These are phyloP conservation scores for Proterorhinus semilunaris DNA, from an alignment of 2,113 vertebrate species.

Conservation along the genomic window DNA sequence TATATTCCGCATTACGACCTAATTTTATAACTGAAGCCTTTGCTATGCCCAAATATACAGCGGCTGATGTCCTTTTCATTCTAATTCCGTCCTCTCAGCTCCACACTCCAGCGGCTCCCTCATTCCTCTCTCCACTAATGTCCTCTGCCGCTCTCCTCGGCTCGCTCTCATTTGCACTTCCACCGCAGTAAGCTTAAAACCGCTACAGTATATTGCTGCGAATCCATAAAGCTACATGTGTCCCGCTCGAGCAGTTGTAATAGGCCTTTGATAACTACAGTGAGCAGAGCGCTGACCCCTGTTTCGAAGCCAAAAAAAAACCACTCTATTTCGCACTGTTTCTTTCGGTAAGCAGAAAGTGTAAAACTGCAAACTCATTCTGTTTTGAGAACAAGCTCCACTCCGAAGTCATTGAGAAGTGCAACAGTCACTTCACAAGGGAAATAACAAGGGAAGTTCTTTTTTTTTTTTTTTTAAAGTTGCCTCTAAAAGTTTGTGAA, in stretches of 20 bases:
- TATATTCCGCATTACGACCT: too few relatives aligned
- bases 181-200: not conserved
- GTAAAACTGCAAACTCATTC: constrained; percentile 39
- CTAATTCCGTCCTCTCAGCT: too few relatives aligned
- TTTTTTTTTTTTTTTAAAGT: not conserved
- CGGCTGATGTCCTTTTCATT: too few relatives aligned
- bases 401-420: constrained; percentile 26
- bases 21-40: too few relatives aligned
- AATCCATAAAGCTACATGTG: constrained; percentile 15
- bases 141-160: constrained; percentile 14
- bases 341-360: constrained; percentile 12
- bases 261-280: constrained; percentile 28
- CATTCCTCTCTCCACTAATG: constrained; percentile 21
- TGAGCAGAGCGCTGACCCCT: constrained; percentile 40
- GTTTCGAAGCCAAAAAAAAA: constrained; percentile 50
- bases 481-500: not conserved
- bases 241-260: constrained; percentile 40
- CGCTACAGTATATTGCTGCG: not conserved
- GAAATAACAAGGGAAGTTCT: not conserved
- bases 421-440: not conserved
- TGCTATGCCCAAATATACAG: too few relatives aligned
- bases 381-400: not conserved
- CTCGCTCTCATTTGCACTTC: constrained; percentile 12
- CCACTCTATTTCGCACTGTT: constrained; percentile 50
- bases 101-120: not conserved